Conservation (phyloP, 2,888 invertebrate species). For the Ectemnius cavifrons region DNA sequence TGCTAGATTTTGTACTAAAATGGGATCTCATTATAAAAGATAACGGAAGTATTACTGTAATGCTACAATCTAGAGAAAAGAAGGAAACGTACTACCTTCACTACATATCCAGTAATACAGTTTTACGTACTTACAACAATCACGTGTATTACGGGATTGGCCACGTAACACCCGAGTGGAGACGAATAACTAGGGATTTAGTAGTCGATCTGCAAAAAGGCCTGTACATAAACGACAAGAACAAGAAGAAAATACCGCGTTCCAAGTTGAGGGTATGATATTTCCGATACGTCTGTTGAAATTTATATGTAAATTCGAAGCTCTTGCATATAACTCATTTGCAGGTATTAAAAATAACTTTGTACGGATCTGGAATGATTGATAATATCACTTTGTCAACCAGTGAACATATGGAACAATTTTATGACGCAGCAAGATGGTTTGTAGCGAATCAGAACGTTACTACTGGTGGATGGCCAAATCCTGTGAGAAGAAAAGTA, state of each 20-base stretch:
- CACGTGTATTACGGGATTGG: conserved; percentile 94
- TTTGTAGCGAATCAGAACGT: conserved; percentile 91
- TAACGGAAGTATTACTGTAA: conserved; percentile 90
- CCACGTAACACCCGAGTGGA: conserved; percentile 83
- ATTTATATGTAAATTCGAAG: background rate
- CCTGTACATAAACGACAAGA: conserved; percentile 83
- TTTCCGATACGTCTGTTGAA: too few relatives aligned
- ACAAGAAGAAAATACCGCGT: conserved; percentile 84
- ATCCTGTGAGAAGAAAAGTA: conserved; percentile 89
- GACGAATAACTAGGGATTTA: conserved; percentile 90
- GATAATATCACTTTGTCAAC: conserved; percentile 89
- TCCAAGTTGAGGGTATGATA: conserved; percentile 84
- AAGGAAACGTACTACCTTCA: conserved; percentile 89
- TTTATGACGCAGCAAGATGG: conserved; percentile 96
- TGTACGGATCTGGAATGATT: conserved; percentile 86
- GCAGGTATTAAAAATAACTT: conserved; percentile 82
- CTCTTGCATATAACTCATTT: background rate
- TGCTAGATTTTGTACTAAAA: conserved; percentile 87
- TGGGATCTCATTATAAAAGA: conserved; percentile 85
- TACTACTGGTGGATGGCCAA: conserved; percentile 94
- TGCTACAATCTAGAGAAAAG: conserved; percentile 87
- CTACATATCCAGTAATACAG: conserved; percentile 87
- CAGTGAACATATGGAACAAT: conserved; percentile 93
- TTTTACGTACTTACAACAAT: conserved; percentile 86
- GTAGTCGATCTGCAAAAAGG: conserved; percentile 96